Percentiles rank a stretch among this genome's conserved stretches.
phyloP scores from a whole-genome alignment of 2,888 invertebrate genomes.

The Apomyelois bistriatella region DNA sequence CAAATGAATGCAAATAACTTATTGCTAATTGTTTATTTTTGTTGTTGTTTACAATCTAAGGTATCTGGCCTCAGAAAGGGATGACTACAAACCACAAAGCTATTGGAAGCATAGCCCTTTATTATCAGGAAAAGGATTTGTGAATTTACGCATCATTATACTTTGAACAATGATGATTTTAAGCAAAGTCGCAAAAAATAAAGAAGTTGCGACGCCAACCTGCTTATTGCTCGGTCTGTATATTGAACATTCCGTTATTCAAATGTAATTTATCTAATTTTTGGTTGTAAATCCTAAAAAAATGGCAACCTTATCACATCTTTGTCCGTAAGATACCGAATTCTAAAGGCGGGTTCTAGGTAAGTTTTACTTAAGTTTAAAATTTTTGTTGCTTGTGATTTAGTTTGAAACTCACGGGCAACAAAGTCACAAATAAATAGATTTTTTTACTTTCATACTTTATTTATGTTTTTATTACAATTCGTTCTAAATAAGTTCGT shows the following conservation, averaged over 20 bases:
- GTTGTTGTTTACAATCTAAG: constrained; percentile 31
- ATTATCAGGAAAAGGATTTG: constrained; percentile 47
- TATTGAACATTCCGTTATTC: not conserved
- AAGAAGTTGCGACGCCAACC: not conserved
- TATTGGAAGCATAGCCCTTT: constrained; percentile 42
- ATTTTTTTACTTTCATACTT: no score
- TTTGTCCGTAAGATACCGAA: no score
- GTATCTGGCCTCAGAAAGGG: constrained; percentile 29
- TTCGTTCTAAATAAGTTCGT: no score
- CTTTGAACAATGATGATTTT: not conserved
- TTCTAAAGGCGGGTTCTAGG: no score
- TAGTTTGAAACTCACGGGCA: no score
- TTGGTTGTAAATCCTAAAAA: no score
- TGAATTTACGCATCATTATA: constrained; percentile 22
- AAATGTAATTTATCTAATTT: not conserved
- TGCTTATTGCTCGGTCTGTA: not conserved
- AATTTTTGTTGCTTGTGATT: no score
- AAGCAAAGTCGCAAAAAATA: no score
- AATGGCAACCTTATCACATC: no score
- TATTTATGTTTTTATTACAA: no score
- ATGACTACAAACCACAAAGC: constrained; percentile 27
- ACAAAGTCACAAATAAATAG: no score
- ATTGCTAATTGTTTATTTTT: constrained; percentile 46
- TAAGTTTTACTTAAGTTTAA: no score
- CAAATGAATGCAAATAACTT: constrained; percentile 40